Evolutionary conservation across 2,113 vertebrate species (phyloP), one percentile per base, ranked within the genome.

Genomic region (Asarcornis scutulata): DNA sequence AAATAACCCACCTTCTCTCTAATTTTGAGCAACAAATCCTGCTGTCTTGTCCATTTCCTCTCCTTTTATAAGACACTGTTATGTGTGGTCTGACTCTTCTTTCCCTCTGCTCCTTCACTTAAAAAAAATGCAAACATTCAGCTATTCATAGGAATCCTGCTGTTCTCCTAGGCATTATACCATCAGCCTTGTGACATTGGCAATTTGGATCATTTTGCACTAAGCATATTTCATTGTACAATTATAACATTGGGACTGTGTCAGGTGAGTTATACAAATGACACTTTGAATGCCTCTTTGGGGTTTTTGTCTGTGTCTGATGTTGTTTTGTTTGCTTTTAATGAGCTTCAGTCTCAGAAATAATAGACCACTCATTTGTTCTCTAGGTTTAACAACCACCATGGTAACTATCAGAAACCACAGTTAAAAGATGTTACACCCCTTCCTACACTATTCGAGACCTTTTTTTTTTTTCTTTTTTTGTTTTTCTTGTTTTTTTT

Each of bases 351-450:
- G 71, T 66, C 73, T 88, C 91, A 91, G 77, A 86, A 97, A 92
- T 91, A 91, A 94, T 34, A 96, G 55, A 81, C 67, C 1, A 4
- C 71, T 89, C 76, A 75, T 93, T 96, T 96, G 80, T 95, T 88
- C 75, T 75, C 52, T 53, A 64, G 36, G 17, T 80, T 91, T 92
- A 94, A 81, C 60, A 92, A 66, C 85, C 44, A 69, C 80, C 76
- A 31, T 22, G 42, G 74, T 83, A 91, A 88, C 86, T 93, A 83
- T 74, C 76, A 64, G 91, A 94, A 94, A 48, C 36, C 0, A 4
- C 68, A 87, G 42, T 52, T 68, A 74, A 6, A 55, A 0, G 3
- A 1, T 48, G 48, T 87, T 89, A 59, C 31, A 79, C n/a, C 50
- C 58, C 26, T 91, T 63, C 31, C 34, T 55, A 60, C 34, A 6